These are phyloP conservation scores for Apotomis turbidana DNA, from an alignment of 2,888 invertebrate genomes.

Conservation along the genomic window DNA sequence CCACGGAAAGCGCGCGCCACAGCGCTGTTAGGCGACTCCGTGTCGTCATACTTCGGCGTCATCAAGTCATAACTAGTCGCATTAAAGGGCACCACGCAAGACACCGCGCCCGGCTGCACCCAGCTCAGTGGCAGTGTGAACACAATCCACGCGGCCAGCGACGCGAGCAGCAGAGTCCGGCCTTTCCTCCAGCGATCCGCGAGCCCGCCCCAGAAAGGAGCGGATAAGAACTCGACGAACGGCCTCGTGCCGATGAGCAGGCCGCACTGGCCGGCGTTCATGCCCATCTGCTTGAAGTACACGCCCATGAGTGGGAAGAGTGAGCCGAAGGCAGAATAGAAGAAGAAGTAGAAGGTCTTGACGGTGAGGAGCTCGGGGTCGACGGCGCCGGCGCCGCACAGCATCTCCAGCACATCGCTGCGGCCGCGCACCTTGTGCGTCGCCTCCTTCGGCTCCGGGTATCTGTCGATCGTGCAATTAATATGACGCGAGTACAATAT, in stretches of 20 bases:
- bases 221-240: conserved; percentile 98
- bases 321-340: conserved; percentile 99
- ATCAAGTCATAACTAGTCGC: conserved; percentile 85
- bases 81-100: conserved; percentile 87
- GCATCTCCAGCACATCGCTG: conserved; percentile 91
- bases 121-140: conserved; percentile 98
- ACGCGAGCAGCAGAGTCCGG: conserved; percentile 93
- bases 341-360: conserved; percentile 99
- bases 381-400: conserved; percentile 90
- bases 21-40: conserved; percentile 47
- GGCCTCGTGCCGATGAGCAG: conserved; percentile 97
- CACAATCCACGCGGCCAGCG: conserved; percentile 97
- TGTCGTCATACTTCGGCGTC: conserved; percentile 81
- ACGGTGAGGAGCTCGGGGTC: conserved; percentile 97
- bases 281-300: conserved; percentile 99
- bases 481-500: conserved; percentile 30
- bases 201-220: conserved; percentile 98
- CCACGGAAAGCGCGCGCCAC: conserved; percentile 60
- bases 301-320: conserved; percentile 99
- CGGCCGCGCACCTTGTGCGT: conserved; percentile 95
- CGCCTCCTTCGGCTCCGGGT: conserved; percentile 93
- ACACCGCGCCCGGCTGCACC: conserved; percentile 96
- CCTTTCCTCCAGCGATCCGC: conserved; percentile 96
- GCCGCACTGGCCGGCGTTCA: conserved; percentile 98
- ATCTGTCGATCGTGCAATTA: conserved; percentile 70